Percentiles rank a stretch among this genome's conserved stretches.
phyloP scores from a whole-genome alignment of 2,113 vertebrate species.

The Ia io region DNA sequence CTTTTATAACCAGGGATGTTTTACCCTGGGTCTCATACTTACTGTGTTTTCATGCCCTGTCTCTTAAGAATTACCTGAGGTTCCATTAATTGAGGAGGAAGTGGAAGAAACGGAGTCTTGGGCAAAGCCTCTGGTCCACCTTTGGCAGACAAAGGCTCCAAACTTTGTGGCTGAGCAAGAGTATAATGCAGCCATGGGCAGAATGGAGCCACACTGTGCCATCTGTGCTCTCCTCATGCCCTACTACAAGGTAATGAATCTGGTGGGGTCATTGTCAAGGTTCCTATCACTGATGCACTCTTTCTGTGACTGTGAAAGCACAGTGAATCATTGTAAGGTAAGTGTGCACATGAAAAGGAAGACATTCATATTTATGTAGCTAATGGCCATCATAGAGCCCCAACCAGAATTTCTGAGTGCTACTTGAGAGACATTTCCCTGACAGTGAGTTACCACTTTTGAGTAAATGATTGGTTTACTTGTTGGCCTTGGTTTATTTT shows the following conservation, averaged over 20 bases:
- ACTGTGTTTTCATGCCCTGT: constrained; percentile 42
- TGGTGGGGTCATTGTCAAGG: rapidly evolving
- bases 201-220: constrained; percentile 90
- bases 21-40: background rate
- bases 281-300: background rate
- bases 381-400: background rate
- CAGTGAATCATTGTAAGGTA: background rate
- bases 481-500: background rate
- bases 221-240: constrained; percentile 96
- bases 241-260: constrained; percentile 90
- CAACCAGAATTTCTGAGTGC: background rate
- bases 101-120: constrained; percentile 90
- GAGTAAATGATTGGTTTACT: background rate
- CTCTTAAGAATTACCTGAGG: constrained; percentile 87
- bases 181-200: constrained; percentile 89
- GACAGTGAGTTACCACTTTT: background rate
- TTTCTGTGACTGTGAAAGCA: background rate
- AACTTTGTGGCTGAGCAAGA: constrained; percentile 93
- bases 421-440: background rate
- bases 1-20: background rate
- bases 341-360: background rate
- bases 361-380: background rate
- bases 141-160: constrained; percentile 91
- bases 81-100: constrained; percentile 83
- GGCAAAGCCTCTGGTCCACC: constrained; percentile 92